Evolutionary conservation across 2,797 vertebrate species (phyloP).

Genomic region (Pteronotus mesoamericanus): DNA sequence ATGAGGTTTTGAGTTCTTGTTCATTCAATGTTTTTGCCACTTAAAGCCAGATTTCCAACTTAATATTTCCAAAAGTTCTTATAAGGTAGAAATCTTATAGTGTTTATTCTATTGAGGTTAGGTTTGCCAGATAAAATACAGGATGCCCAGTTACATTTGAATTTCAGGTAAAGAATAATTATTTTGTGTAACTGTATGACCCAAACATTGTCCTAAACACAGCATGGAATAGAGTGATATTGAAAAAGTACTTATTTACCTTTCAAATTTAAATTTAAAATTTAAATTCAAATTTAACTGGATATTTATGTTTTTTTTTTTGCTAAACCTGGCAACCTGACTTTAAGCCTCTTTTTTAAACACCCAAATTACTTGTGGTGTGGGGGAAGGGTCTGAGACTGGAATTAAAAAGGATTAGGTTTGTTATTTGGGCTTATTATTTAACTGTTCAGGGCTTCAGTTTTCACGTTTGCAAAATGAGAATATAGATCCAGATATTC

Average conservation of each 20-base stretch:
- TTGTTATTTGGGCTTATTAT: background rate
- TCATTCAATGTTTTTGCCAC: background rate
- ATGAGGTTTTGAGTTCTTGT: background rate
- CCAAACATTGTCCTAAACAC: background rate
- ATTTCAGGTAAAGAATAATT: background rate
- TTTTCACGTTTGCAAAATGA: background rate
- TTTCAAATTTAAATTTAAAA: constrained; percentile 33
- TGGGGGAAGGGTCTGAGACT: background rate
- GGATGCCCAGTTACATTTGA: background rate
- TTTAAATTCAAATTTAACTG: constrained; percentile 29
- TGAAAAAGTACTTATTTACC: background rate
- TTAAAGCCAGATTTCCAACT: background rate
- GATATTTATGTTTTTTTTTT: background rate
- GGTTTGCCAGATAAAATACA: background rate
- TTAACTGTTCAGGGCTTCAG: background rate
- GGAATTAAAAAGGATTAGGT: background rate
- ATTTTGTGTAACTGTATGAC: background rate
- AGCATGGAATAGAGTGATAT: background rate
- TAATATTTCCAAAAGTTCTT: background rate
- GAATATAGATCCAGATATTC: too few species aligned
- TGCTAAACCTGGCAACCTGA: background rate
- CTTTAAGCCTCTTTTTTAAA: background rate
- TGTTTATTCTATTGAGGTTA: background rate
- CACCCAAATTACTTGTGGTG: background rate
- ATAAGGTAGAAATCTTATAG: background rate